Evolutionary conservation across 2,888 invertebrate genomes (phyloP).

Genomic region (Caenorhabditis zanzibari): DNA sequence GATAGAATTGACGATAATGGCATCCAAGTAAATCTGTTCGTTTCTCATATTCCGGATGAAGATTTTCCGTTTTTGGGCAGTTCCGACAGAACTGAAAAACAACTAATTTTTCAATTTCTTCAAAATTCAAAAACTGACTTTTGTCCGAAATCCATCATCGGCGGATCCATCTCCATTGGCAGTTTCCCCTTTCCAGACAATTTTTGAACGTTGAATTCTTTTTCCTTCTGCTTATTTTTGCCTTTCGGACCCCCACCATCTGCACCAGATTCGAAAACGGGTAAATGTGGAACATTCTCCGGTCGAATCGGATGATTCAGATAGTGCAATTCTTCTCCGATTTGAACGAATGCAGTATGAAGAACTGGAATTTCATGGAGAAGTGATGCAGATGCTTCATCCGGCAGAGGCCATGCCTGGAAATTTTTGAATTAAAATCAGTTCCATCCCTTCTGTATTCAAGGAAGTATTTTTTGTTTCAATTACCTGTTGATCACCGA

Average conservation of each 20-base stretch:
- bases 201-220: conserved; percentile 57
- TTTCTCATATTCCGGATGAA: conserved; percentile 63
- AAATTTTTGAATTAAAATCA: background rate
- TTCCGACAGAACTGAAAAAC: conserved; percentile 68
- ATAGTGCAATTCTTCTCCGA: conserved; percentile 88
- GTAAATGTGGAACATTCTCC: conserved; percentile 42
- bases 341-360: conserved; percentile 88
- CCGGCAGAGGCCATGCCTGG: conserved; percentile 60
- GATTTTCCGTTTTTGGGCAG: conserved; percentile 62
- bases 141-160: conserved; percentile 73
- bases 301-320: conserved; percentile 84
- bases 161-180: conserved; percentile 73
- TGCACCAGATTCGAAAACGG: conserved; percentile 16
- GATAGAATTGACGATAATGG: conserved; percentile 68
- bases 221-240: background rate
- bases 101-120: conserved; percentile 30
- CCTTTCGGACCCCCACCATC: background rate
- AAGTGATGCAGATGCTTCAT: conserved; percentile 57
- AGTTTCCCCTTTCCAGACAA: conserved; percentile 60
- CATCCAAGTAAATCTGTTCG: conserved; percentile 64
- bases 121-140: conserved; percentile 54
- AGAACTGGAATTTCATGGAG: conserved; percentile 74
- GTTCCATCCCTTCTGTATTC: background rate
- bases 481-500: conserved; percentile 58
- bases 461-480: background rate